These are phyloP conservation scores for Pantherophis alleghaniensis DNA, from an alignment of 2,797 vertebrate species.

Conservation along the genomic window DNA sequence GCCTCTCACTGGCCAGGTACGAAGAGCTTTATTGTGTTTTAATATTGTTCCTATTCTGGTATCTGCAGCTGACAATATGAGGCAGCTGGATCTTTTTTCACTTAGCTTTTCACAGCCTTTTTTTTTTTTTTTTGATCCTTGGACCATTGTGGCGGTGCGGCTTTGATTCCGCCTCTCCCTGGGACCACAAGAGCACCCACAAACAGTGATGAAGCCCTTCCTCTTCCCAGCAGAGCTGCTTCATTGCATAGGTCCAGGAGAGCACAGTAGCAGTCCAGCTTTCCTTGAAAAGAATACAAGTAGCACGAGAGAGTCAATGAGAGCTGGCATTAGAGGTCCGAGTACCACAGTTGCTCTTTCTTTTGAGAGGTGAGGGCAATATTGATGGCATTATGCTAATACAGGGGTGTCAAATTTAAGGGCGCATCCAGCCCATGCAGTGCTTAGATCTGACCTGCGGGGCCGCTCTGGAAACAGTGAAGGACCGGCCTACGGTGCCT, in stretches of 20 bases:
- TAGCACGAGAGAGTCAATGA: not conserved
- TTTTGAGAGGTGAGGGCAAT: not conserved
- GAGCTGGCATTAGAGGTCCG: not conserved
- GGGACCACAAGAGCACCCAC: not conserved
- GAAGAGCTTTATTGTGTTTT: not conserved
- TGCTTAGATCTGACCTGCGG: too few species aligned
- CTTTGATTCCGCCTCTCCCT: not conserved
- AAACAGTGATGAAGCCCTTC: not conserved
- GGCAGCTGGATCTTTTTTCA: not conserved
- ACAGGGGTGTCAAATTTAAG: too few species aligned
- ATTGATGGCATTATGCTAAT: not conserved
- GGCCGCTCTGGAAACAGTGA: too few species aligned
- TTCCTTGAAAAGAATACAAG: not conserved
- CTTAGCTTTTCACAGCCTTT: not conserved
- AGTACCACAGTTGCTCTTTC: not conserved
- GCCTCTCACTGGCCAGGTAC: constrained; percentile 86
- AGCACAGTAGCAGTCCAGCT: not conserved
- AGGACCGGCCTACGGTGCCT: too few species aligned
- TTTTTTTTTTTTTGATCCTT: not conserved
- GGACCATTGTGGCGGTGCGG: not conserved
- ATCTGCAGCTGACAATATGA: not conserved
- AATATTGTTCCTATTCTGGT: not conserved
- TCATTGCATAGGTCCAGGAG: not conserved
- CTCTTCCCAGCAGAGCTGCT: not conserved
- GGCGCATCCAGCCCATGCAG: too few species aligned